These are phyloP conservation scores for Oreochromis tanganicae DNA, from an alignment of 2,113 vertebrate genomes.

Conservation along the genomic window DNA sequence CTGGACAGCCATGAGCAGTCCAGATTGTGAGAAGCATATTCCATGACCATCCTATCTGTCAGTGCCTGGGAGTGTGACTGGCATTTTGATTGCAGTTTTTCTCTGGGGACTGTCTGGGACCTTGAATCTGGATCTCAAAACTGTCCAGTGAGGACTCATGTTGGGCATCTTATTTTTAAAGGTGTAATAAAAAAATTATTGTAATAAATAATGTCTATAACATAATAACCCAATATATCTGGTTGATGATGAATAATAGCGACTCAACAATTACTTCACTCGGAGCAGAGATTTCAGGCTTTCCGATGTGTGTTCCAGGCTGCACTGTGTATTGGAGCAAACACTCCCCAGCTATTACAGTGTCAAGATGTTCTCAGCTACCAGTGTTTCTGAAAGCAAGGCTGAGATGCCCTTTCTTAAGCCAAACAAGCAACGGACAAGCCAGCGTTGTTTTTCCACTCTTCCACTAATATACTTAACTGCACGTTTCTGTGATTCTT, in stretches of 20 bases:
- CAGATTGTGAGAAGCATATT: neutral
- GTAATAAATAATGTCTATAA: neutral
- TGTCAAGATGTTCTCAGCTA: neutral
- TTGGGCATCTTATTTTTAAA: neutral
- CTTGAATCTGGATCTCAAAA: conserved; percentile 2
- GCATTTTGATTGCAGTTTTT: conserved; percentile 13
- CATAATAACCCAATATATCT: neutral
- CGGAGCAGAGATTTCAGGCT: neutral
- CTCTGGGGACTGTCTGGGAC: neutral
- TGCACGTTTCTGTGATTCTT: neutral
- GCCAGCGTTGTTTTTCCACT: neutral
- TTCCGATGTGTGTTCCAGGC: neutral
- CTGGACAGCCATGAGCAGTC: neutral
- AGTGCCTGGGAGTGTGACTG: neutral
- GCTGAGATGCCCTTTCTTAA: neutral
- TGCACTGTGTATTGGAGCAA: neutral
- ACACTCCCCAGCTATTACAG: neutral
- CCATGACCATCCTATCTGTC: conserved; percentile 8
- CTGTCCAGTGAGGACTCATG: neutral
- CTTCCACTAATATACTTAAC: neutral
- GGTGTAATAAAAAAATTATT: neutral
- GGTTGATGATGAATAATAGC: neutral
- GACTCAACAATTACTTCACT: neutral
- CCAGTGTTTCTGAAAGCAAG: neutral
- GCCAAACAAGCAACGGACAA: neutral